Evolutionary conservation across 2,888 invertebrate species (phyloP), one percentile per base, ranked within the genome.

Genomic region (Linnaemya vulpina): DNA sequence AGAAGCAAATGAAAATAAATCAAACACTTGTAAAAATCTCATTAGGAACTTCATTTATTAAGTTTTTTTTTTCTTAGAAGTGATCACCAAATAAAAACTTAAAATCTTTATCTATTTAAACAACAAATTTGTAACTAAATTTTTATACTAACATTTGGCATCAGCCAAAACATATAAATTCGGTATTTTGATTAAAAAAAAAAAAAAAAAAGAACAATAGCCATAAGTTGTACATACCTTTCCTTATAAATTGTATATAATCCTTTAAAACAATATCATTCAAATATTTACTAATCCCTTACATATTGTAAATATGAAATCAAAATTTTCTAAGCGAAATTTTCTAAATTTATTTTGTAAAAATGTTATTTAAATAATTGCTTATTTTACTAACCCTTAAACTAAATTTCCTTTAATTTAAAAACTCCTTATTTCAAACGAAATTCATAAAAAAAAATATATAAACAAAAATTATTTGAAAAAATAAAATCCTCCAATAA

Each of bases 401-500:
- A 82, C 82, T 76, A 82, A 70, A 63, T 73, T 86, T 82, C 74
- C 67, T 71, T 67, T 81, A 15, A 30, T 20, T 58, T 46, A 78
- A 49, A 78, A 85, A 62, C 71, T 85, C 82, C 84, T 82, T 68
- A 80, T 84, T 80, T 70, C 76, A 79, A 70, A 58, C 17, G 20
- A 74, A 79, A 77, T 75, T 83, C 68, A 85, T 73, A 67, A 75
- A 78, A 63, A 82, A 82, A 40, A 11, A 60, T 20, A 82, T 30
- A 60, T 20, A 82, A 81, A 70, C 58, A 67, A 76, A 76, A 76
- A 30, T 76, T 35, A 11, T 58, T 63, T 40, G 17, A 20, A 63
- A 74, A 60, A 65, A 70, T 68, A 60, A 65, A 55, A 51, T 83
- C 65, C 82, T 89, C 91, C 91, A 91, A 91, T 91, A 89, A 89